Evolutionary conservation across 2,797 vertebrate genomes (phyloP).

Genomic region (Sebastes aleutianus): DNA sequence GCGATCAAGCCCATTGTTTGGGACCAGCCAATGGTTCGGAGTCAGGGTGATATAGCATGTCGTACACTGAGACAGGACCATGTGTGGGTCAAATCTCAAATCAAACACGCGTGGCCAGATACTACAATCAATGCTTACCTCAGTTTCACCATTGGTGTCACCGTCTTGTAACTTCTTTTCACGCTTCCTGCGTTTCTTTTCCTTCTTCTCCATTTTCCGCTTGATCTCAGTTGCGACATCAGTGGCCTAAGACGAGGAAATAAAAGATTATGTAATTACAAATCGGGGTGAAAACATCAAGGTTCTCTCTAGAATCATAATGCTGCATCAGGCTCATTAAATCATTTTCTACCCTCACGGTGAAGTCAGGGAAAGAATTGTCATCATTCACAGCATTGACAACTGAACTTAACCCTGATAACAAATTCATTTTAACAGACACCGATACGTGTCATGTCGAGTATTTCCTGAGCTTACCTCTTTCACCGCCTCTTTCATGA

Average conservation of each 20-base stretch:
- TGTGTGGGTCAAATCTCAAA: constrained; percentile 65
- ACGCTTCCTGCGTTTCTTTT: constrained; percentile 89
- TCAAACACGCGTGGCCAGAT: constrained; percentile 62
- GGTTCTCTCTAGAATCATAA: fast-evolving
- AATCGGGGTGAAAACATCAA: fast-evolving
- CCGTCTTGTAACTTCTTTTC: constrained; percentile 84
- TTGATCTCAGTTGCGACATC: constrained; percentile 87
- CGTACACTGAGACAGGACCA: constrained; percentile 78
- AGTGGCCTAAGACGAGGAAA: constrained; percentile 76
- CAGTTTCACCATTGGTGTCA: constrained; percentile 46
- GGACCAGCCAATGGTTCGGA: constrained; percentile 84
- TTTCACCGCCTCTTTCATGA: constrained; percentile 93
- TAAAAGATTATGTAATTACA: fast-evolving
- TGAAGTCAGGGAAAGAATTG: constrained; percentile 76
- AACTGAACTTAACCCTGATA: fast-evolving
- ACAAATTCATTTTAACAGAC: neutral
- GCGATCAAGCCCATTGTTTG: constrained; percentile 76
- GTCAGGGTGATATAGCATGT: constrained; percentile 77
- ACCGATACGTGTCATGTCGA: fast-evolving
- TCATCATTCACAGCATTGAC: constrained; percentile 87
- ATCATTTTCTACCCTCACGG: constrained; percentile 91
- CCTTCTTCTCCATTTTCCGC: constrained; percentile 88
- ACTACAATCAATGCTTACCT: constrained; percentile 16
- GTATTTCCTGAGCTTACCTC: constrained; percentile 80
- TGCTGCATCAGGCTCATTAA: constrained; percentile 98